Conservation (phyloP, 2,113 vertebrate genomes). For the Oceanites oceanicus region DNA sequence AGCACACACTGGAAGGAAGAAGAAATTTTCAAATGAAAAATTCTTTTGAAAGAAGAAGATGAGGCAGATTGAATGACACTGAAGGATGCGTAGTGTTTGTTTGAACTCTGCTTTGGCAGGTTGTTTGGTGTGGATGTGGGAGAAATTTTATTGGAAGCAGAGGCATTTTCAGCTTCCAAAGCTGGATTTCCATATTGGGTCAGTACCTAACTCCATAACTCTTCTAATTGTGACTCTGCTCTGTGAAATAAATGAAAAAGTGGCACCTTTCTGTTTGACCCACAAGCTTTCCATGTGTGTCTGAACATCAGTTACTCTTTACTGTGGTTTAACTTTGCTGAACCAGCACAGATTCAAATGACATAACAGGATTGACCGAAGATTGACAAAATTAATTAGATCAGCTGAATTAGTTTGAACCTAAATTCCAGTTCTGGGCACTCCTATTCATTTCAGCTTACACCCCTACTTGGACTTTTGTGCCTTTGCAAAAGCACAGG, state of each 20-base stretch:
- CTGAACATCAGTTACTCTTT: background rate
- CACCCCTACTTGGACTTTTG: background rate
- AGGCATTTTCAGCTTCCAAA: background rate
- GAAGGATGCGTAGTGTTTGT: background rate
- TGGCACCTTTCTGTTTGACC: background rate
- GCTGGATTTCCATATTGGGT: background rate
- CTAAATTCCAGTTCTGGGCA: background rate
- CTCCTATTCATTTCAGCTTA: background rate
- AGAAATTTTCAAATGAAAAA: background rate
- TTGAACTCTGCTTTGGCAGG: background rate
- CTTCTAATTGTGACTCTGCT: background rate
- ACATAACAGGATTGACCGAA: background rate
- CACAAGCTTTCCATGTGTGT: background rate
- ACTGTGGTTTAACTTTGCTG: background rate
- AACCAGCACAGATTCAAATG: background rate
- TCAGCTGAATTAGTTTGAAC: background rate
- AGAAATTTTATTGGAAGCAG: background rate
- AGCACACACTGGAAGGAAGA: background rate
- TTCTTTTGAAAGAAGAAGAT: background rate
- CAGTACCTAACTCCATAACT: background rate
- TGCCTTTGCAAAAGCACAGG: background rate
- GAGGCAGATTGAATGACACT: background rate
- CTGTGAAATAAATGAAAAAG: background rate
- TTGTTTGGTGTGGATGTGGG: background rate
- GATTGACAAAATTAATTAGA: constrained; percentile 25